These are phyloP conservation scores for Corydoras maculifer DNA, from an alignment of 2,113 vertebrate species.

Conservation along the genomic window DNA sequence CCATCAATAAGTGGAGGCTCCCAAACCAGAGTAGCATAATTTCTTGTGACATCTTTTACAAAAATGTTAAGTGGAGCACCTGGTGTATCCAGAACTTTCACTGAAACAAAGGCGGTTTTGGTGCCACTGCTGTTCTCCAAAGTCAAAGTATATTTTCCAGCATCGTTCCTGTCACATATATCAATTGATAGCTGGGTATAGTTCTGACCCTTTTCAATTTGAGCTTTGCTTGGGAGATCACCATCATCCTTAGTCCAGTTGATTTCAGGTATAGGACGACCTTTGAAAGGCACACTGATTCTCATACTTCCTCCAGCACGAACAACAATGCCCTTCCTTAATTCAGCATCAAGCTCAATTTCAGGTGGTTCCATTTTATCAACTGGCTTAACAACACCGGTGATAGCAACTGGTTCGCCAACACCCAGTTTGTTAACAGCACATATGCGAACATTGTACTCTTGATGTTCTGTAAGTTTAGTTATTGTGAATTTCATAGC, in stretches of 20 bases:
- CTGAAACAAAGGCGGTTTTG: conserved; percentile 91
- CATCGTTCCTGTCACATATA: conserved; percentile 91
- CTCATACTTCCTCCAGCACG: conserved; percentile 86
- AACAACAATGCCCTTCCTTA: conserved; percentile 89
- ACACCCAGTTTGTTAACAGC: conserved; percentile 91
- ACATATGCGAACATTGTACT: conserved; percentile 88
- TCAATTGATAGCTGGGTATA: conserved; percentile 89
- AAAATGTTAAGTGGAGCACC: conserved; percentile 81
- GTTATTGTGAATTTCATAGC: conserved; percentile 81
- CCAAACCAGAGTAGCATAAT: conserved; percentile 84
- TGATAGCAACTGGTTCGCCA: conserved; percentile 80
- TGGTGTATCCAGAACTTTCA: conserved; percentile 93
- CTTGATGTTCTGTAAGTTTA: conserved; percentile 89
- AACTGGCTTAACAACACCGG: conserved; percentile 81
- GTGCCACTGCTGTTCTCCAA: conserved; percentile 87
- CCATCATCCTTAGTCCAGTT: conserved; percentile 89
- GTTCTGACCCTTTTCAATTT: conserved; percentile 79
- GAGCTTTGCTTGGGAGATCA: conserved; percentile 82
- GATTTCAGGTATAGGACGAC: conserved; percentile 85
- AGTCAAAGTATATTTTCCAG: conserved; percentile 88
- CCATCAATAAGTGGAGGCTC: conserved; percentile 93
- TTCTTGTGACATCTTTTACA: conserved; percentile 86
- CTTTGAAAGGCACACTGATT: conserved; percentile 90
- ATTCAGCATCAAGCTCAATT: conserved; percentile 86
- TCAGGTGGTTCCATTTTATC: conserved; percentile 91